Evolutionary conservation across 1,140 invertebrate species (phyloP), one percentile per base, ranked within the genome.

Genomic region (Carposina sasakii): DNA sequence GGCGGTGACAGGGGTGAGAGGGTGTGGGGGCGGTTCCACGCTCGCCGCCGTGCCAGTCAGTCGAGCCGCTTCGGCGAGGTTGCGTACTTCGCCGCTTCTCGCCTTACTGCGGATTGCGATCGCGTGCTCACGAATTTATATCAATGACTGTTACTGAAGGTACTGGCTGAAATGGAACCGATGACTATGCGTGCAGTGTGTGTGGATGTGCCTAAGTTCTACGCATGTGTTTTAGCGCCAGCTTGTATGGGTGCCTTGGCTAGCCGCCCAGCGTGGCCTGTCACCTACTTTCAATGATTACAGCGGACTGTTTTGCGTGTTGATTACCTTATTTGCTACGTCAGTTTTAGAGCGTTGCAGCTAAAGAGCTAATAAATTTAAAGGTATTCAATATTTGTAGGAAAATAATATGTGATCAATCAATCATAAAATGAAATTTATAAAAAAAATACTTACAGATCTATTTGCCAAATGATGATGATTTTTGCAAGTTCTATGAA

Each of bases 171-270:
- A n/a, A n/a, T n/a, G n/a, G n/a, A n/a, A n/a, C n/a, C n/a, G n/a
- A n/a, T n/a, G n/a, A n/a, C n/a, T n/a, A n/a, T 48, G 44, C 30
- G 54, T 46, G 48, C 46, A n/a, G 34, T 49, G 52, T n/a, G 54
- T 54, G 40, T 44, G 15, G 50, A 58, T 65, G 66, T 75, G 71
- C 60, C n/a, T 57, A 52, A 72, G 63, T 75, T 67, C 56, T 45
- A 47, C 51, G 48, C 48, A 61, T 68, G 72, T 77, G 72, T 69
- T 53, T 55, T 52, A 34, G 24, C 45, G 58, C 41, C 39, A 59
- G 42, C 59, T 72, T 75, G 42, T 68, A 72, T 66, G 73, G 71
- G 67, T 79, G 76, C 71, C 68, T 57, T 60, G 64, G 65, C 66
- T 66, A 54, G 57, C 59, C 51, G 60, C 30, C 59, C 57, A 46